phyloP scores from a whole-genome alignment of 2,797 vertebrate species.

The Garrulus glandarius region DNA sequence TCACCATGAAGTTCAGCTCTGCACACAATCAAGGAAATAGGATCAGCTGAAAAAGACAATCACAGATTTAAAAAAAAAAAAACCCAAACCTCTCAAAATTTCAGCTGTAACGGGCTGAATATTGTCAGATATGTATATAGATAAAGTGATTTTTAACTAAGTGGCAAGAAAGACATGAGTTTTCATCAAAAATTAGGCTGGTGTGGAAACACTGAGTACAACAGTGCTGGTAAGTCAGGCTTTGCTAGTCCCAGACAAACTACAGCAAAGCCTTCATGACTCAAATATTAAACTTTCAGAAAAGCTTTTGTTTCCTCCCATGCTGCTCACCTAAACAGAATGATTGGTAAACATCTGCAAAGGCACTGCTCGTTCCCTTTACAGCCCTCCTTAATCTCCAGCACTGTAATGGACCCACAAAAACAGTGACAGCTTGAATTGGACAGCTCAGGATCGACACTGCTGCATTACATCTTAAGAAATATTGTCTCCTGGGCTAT shows the following conservation, averaged over 20 bases:
- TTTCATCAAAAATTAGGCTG: neutral
- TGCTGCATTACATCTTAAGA: neutral
- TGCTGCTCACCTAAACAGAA: neutral
- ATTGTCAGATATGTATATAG: neutral
- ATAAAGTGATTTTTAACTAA: neutral
- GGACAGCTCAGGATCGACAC: neutral
- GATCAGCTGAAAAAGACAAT: neutral
- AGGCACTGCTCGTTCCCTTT: neutral
- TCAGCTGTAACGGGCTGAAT: neutral
- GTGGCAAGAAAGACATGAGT: neutral
- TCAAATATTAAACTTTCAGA: neutral
- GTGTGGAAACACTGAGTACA: neutral
- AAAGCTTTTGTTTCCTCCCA: neutral
- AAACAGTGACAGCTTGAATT: neutral
- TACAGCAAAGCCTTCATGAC: neutral
- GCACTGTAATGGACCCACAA: neutral
- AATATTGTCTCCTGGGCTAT: neutral
- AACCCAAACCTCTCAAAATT: neutral
- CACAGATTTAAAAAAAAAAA: fast-evolving
- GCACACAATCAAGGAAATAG: neutral
- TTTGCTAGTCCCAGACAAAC: neutral
- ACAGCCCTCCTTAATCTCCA: neutral
- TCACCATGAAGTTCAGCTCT: neutral
- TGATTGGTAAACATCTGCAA: neutral
- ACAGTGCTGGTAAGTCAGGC: neutral